phyloP scores from a whole-genome alignment of 2,888 invertebrate species.

The Nipponacmea schrenckii region DNA sequence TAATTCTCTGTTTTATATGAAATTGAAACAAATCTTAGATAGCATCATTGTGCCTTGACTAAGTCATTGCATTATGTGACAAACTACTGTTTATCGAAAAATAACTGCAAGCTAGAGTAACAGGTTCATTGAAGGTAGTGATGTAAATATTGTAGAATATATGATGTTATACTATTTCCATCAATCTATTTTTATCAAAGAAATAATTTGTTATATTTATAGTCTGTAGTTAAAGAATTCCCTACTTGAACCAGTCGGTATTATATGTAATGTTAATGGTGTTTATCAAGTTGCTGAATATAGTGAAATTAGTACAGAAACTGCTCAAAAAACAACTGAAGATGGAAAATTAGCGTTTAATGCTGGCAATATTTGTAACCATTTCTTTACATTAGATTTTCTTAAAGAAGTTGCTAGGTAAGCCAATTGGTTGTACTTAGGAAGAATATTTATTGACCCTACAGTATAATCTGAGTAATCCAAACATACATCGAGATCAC shows the following conservation, averaged over 20 bases:
- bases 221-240: constrained; percentile 85
- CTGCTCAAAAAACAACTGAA: constrained; percentile 80
- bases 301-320: constrained; percentile 90
- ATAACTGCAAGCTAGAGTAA: no score
- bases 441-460: no score
- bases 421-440: constrained; percentile 26
- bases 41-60: no score
- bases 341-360: constrained; percentile 88
- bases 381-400: constrained; percentile 92
- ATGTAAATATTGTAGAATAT: no score
- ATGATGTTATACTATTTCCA: no score
- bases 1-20: no score
- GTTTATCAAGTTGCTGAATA: constrained; percentile 93
- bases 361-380: constrained; percentile 98
- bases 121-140: no score
- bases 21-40: no score
- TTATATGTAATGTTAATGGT: constrained; percentile 92
- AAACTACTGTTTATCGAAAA: no score
- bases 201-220: not conserved
- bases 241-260: constrained; percentile 95
- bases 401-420: constrained; percentile 78
- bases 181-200: not conserved
- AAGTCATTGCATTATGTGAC: no score
- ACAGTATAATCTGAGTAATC: no score
- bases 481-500: no score